A percentile compares a stretch with the other conserved stretches of the same genome.
These are phyloP conservation scores for Calyptomena viridis DNA, from an alignment of 2,113 vertebrate genomes.

Conservation along the genomic window DNA sequence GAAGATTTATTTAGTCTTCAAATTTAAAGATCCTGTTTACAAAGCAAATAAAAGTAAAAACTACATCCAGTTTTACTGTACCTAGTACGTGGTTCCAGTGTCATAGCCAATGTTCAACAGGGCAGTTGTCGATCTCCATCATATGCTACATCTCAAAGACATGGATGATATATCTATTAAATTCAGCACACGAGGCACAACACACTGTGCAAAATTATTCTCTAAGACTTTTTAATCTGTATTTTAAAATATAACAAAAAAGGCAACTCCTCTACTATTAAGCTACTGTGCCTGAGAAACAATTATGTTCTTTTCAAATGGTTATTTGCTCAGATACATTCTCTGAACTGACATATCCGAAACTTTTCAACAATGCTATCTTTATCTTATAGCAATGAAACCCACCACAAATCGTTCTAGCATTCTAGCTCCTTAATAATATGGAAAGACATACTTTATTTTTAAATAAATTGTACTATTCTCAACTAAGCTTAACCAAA, in stretches of 20 bases:
- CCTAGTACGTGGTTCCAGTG: neutral
- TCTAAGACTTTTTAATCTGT: neutral
- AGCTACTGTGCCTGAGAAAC: neutral
- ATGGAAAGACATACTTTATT: neutral
- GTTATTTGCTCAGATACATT: neutral
- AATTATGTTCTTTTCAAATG: neutral
- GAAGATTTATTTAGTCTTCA: neutral
- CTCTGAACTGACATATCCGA: neutral
- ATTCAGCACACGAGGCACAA: neutral
- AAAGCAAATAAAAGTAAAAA: neutral
- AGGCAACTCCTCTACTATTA: neutral
- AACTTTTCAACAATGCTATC: neutral
- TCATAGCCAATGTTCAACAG: neutral
- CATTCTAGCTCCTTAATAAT: neutral
- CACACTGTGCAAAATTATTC: neutral
- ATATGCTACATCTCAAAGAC: neutral
- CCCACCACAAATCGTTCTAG: neutral
- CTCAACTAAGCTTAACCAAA: neutral
- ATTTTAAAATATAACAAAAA: neutral
- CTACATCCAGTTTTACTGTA: neutral
- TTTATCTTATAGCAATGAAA: neutral
- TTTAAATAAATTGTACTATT: neutral
- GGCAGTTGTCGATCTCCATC: neutral
- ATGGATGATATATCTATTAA: neutral
- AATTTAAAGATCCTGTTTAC: neutral